Conservation (phyloP, 2,797 vertebrate species). For the Menidia menidia region DNA sequence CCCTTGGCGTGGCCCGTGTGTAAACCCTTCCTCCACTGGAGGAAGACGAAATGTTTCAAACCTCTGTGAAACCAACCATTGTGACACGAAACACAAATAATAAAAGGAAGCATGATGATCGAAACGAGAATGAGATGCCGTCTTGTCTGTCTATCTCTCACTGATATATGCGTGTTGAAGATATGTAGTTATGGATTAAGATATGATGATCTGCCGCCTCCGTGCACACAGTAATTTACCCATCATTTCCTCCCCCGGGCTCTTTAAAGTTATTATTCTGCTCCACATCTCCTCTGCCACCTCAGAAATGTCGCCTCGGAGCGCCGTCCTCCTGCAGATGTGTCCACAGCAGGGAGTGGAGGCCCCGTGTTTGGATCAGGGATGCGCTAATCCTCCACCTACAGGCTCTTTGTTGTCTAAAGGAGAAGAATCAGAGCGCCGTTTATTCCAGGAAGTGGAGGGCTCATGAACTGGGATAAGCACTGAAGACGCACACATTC, state of each 20-base stretch:
- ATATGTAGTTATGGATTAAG: slow-evolving; percentile 57
- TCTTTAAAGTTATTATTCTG: slow-evolving; percentile 22
- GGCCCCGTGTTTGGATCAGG: slow-evolving; percentile 31
- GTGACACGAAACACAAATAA: slow-evolving; percentile 25
- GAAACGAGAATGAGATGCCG: slow-evolving; percentile 47
- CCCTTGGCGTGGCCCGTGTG: slow-evolving; percentile 51
- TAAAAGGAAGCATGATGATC: slow-evolving; percentile 39
- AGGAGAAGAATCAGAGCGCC: slow-evolving; percentile 34
- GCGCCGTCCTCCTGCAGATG: slow-evolving; percentile 27
- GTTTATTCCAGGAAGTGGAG: slow-evolving; percentile 43
- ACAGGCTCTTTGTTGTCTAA: slow-evolving; percentile 40
- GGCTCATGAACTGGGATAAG: slow-evolving; percentile 52
- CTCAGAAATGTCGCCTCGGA: slow-evolving; percentile 13
- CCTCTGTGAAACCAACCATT: slow-evolving; percentile 42
- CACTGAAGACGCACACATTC: slow-evolving; percentile 23
- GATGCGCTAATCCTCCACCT: slow-evolving; percentile 52
- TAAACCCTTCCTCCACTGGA: slow-evolving; percentile 77
- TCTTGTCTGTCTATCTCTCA: slow-evolving; percentile 24
- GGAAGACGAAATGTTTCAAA: slow-evolving; percentile 71
- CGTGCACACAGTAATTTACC: slow-evolving; percentile 34
- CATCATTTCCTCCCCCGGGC: slow-evolving; percentile 17
- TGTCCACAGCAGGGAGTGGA: slow-evolving; percentile 26
- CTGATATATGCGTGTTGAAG: slow-evolving; percentile 51
- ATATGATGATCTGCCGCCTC: slow-evolving; percentile 54
- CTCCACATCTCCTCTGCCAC: slow-evolving; percentile 37